Evolutionary conservation across 2,888 invertebrate genomes (phyloP), one percentile per base, ranked within the genome.

Genomic region (Lasioglossum malachurum): DNA sequence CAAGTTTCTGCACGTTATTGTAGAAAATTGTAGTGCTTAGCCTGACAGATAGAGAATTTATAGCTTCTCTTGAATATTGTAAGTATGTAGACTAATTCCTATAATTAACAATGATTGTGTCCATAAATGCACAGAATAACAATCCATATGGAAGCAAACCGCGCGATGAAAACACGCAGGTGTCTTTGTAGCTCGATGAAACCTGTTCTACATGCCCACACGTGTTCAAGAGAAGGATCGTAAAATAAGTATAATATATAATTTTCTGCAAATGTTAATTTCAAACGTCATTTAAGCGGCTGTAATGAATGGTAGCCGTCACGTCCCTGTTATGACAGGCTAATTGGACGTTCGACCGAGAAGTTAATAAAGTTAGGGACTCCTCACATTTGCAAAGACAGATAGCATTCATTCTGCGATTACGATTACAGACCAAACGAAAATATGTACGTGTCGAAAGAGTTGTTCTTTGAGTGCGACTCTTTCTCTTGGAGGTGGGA

Each of bases 291-390:
- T 23, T 53, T 0, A 10, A 53, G 8, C 3, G 2, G 3, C 53
- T n/a, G 1, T n/a, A 57, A n/a, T 10, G 2, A 57, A 10, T 4
- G 1, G 0, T 10, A 10, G 10, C 2, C 2, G 4, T 44, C 14
- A 16, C 46, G 2, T n/a, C 0, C 2, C n/a, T 10, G 19, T 2
- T n/a, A n/a, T 10, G 1, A n/a, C 23, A 10, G 1, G 10, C n/a
- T 57, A 57, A n/a, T n/a, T n/a, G 4, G 10, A 23, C n/a, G 10
- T n/a, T 57, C n/a, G 4, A 3, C 53, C 23, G 10, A 10, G 1
- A 23, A 7, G 53, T 3, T n/a, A 1, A 53, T 10, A 10, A 57
- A 10, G 4, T 10, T 57, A 3, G 23, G 23, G 23, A 23, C 23
- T 23, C 10, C 10, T 10, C 4, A 2, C 31, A 31, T 31, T 64